Evolutionary conservation across 2,888 invertebrate species (phyloP), one percentile per base, ranked within the genome.

Genomic region (Apantesis nais): DNA sequence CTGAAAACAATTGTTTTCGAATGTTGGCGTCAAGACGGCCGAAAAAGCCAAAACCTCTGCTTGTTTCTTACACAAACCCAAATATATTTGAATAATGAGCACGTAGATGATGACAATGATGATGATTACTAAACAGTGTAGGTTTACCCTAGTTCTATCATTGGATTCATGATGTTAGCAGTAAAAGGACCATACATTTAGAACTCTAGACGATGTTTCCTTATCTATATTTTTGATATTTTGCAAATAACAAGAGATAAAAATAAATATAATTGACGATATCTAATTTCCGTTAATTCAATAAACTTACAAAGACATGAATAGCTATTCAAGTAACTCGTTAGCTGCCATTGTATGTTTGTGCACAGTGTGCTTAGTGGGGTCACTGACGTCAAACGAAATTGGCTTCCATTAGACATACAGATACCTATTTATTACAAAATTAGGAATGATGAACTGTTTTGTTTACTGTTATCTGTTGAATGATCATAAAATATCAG

Each of bases 361-460:
- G 65, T 61, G 34, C 72, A 63, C 67, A 75, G 70, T 74, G 70
- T 71, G 61, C 41, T 41, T 12, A 29, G 44, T 19, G 44, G 44
- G 72, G 41, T 8, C 44, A 55, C 25, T 81, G 81, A 81, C 74
- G 79, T 81, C 79, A 79, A 64, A 37, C 67, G 62, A 74, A 79
- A 79, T 76, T 79, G 66, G 63, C 62, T 14, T 62, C 29, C 48
- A 55, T 65, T 22, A 25, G 41, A 4, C 58, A 25, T 55, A 55
- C 55, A 25, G 25, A 52, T 52, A 52, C 48, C 9, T 52, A 9
- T 22, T 52, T n/a, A 52, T n/a, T 52, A 58, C 25, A 14, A 14
- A 29, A 29, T 58, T 12, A 25, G 55, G 55, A 25, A 55, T 12
- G 25, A 25, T 29, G 48, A 16, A 29, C 7, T 29, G 14, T 4